Evolutionary conservation across 2,888 invertebrate genomes (phyloP).

Genomic region (Pheosia tremula): DNA sequence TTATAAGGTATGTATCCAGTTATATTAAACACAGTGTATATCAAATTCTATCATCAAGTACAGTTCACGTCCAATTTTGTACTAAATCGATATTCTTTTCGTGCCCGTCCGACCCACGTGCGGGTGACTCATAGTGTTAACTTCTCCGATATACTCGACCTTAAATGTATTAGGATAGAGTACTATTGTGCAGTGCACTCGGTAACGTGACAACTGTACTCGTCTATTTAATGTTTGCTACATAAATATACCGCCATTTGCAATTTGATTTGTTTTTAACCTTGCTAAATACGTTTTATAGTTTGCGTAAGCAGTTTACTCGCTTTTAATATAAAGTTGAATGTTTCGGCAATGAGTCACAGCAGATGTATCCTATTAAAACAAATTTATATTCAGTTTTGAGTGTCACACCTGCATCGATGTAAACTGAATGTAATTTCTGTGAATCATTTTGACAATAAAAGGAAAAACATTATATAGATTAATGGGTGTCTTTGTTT

Average conservation of each 20-base stretch:
- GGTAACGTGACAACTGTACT: slow-evolving; percentile 47
- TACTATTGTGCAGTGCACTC: slow-evolving; percentile 37
- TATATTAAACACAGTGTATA: slow-evolving; percentile 33
- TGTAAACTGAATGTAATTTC: slow-evolving; percentile 14
- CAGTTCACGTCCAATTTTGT: slow-evolving; percentile 52
- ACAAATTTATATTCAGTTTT: slow-evolving; percentile 35
- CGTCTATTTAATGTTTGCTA: slow-evolving; percentile 52
- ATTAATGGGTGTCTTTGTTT: background rate
- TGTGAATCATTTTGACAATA: slow-evolving; percentile 27
- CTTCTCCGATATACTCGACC: slow-evolving; percentile 47
- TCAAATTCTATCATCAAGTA: slow-evolving; percentile 37
- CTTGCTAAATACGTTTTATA: slow-evolving; percentile 55
- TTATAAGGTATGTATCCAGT: slow-evolving; percentile 28
- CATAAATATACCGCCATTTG: slow-evolving; percentile 55
- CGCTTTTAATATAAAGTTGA: slow-evolving; percentile 45
- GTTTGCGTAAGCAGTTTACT: slow-evolving; percentile 48
- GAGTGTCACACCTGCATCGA: slow-evolving; percentile 33
- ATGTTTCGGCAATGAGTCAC: slow-evolving; percentile 47
- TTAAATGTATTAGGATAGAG: slow-evolving; percentile 45
- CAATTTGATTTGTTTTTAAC: slow-evolving; percentile 55
- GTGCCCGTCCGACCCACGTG: slow-evolving; percentile 57
- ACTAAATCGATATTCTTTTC: slow-evolving; percentile 66
- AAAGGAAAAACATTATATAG: background rate
- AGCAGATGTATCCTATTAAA: slow-evolving; percentile 23
- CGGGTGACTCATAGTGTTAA: slow-evolving; percentile 57